Conservation (phyloP, 2,113 vertebrate species). For the Anhinga anhinga region DNA sequence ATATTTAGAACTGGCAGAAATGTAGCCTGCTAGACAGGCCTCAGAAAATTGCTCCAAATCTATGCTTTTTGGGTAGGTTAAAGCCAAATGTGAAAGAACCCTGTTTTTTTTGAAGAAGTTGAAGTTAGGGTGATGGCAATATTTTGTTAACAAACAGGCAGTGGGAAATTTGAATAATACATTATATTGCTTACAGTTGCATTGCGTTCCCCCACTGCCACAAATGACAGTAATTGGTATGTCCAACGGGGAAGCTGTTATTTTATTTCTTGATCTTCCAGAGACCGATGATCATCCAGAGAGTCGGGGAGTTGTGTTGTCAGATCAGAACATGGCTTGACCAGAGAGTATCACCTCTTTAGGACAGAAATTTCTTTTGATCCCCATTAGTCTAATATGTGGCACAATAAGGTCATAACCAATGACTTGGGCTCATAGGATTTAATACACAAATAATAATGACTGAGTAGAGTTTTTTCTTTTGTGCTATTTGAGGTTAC, state of each 20-base stretch:
- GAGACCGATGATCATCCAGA: neutral
- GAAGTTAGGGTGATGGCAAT: neutral
- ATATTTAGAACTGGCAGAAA: constrained; percentile 5
- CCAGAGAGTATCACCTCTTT: neutral
- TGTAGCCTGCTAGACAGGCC: neutral
- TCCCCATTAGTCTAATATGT: neutral
- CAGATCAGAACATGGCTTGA: neutral
- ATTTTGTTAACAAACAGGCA: neutral
- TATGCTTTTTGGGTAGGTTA: neutral
- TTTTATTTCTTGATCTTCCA: neutral
- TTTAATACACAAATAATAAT: neutral
- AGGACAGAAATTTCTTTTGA: neutral
- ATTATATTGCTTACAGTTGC: neutral
- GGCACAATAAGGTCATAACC: neutral
- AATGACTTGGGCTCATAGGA: neutral
- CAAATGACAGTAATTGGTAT: neutral
- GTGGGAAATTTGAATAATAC: neutral
- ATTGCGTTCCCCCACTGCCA: neutral
- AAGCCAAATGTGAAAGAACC: neutral
- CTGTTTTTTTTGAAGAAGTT: neutral
- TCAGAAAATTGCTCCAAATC: neutral
- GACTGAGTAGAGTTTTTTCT: neutral
- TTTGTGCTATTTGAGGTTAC: neutral
- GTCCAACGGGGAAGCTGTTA: neutral
- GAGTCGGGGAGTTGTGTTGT: neutral